Evolutionary conservation across 2,797 vertebrate species (phyloP), one percentile per base, ranked within the genome.

Genomic region (Atherinosoma microstoma): DNA sequence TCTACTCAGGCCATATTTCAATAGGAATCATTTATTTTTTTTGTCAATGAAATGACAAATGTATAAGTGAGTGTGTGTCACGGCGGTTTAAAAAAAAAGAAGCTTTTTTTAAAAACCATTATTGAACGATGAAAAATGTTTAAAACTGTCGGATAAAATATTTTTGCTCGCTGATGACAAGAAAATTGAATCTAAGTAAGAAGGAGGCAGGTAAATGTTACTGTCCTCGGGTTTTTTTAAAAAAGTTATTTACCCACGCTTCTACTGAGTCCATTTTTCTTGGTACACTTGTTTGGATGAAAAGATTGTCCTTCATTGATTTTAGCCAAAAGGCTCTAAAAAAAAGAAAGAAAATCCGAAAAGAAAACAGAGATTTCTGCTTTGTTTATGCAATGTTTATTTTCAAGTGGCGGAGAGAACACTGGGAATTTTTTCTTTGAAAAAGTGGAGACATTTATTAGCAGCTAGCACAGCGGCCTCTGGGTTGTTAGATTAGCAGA

Each of bases 401-500:
- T 36, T 32, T 3, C n/a, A 65, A 75, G 27, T 87, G 72, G 79
- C 70, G 56, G 53, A 77, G 61, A 70, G 79, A 82, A 78, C 73
- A 79, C 42, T 54, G 75, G 45, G 15, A 57, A 38, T 72, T 76
- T 86, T 45, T 36, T 70, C 70, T 84, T n/a, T n/a, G n/a, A 65
- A 81, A 85, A 76, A 78, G 69, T 84, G 22, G 76, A 27, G 58
- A 32, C 65, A 60, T 81, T 70, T 85, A 56, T 75, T 58, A 75
- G 40, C 58, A 47, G 67, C 66, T 75, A 86, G 51, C 73, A 84
- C 76, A 38, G 49, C 57, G 42, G 64, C 73, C 72, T 34, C 68
- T 70, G 64, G 51, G 40, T 58, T 83, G 71, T 85, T 79, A 78
- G 75, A 82, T 89, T 80, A 88, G 81, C 73, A 69, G 78, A 74